phyloP scores from a whole-genome alignment of 2,113 vertebrate genomes.

The Bos javanicus region DNA sequence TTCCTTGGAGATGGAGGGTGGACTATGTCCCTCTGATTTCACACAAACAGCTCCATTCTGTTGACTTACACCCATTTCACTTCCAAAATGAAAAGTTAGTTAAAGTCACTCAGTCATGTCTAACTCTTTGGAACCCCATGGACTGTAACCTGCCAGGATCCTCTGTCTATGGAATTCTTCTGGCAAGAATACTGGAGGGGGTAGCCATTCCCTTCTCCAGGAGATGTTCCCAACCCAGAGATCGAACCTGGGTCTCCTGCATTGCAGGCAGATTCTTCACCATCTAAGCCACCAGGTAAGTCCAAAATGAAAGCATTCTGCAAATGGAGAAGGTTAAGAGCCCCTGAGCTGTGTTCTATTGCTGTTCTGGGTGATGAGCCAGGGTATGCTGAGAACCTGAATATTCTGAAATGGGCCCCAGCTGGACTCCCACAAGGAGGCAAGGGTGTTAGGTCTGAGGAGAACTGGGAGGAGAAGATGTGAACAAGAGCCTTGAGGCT shows the following conservation, averaged over 20 bases:
- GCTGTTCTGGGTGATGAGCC: not conserved
- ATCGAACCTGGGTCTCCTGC: rapidly evolving
- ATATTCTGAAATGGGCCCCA: not conserved
- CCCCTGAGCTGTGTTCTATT: not conserved
- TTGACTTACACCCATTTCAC: not conserved
- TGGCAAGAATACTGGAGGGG: not conserved
- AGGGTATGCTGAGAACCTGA: not conserved
- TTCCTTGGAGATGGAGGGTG: not conserved
- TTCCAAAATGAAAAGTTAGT: not conserved
- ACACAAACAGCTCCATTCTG: rapidly evolving
- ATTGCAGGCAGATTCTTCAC: not conserved
- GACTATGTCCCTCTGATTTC: not conserved
- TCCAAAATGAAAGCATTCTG: not conserved
- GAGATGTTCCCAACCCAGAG: not conserved
- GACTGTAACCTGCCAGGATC: not conserved
- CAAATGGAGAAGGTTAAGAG: not conserved
- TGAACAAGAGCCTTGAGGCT: not conserved
- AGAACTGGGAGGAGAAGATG: not conserved
- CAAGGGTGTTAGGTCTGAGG: rapidly evolving
- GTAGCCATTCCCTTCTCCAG: not conserved
- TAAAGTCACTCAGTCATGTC: not conserved
- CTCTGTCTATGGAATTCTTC: not conserved
- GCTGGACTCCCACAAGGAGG: not conserved
- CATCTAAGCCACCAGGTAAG: not conserved
- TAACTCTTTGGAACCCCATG: not conserved